phyloP scores from a whole-genome alignment of 2,888 invertebrate species.

The Philereme transversata region DNA sequence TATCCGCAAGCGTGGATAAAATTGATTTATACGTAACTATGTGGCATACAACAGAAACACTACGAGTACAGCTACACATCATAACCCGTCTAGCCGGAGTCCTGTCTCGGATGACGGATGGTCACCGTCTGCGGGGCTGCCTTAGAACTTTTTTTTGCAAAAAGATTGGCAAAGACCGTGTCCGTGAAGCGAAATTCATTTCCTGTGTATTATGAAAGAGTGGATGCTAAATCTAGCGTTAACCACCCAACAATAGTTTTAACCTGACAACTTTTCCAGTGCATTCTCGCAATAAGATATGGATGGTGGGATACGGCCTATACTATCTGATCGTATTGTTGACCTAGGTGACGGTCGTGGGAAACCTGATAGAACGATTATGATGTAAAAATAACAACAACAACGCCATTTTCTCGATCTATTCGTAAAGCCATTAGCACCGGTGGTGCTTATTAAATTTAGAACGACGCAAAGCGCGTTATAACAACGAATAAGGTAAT shows the following conservation, averaged over 20 bases:
- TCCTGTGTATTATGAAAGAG: conserved; percentile 32
- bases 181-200: conserved; percentile 45
- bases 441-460: conserved; percentile 37
- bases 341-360: neutral
- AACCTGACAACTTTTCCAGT: neutral
- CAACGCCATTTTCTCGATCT: conserved; percentile 30
- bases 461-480: conserved; percentile 51
- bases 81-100: conserved; percentile 27
- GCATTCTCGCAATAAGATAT: neutral
- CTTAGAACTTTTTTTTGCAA: conserved; percentile 33
- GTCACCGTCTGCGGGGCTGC: conserved; percentile 29
- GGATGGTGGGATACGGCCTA: neutral
- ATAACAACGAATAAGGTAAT: conserved; percentile 64
- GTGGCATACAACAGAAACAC: conserved; percentile 42
- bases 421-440: conserved; percentile 27
- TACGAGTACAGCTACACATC: conserved; percentile 32
- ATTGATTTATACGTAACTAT: conserved; percentile 66
- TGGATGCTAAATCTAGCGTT: neutral
- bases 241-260: neutral
- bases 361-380: conserved; percentile 1
- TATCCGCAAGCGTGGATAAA: conserved; percentile 69
- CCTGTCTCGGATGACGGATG: conserved; percentile 40
- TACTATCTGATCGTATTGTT: neutral
- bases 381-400: conserved; percentile 4
- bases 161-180: conserved; percentile 48